Percentiles rank a stretch among this genome's conserved stretches.
These are phyloP conservation scores for Bujurquina vittata DNA, from an alignment of 2,113 vertebrate species.

Conservation along the genomic window DNA sequence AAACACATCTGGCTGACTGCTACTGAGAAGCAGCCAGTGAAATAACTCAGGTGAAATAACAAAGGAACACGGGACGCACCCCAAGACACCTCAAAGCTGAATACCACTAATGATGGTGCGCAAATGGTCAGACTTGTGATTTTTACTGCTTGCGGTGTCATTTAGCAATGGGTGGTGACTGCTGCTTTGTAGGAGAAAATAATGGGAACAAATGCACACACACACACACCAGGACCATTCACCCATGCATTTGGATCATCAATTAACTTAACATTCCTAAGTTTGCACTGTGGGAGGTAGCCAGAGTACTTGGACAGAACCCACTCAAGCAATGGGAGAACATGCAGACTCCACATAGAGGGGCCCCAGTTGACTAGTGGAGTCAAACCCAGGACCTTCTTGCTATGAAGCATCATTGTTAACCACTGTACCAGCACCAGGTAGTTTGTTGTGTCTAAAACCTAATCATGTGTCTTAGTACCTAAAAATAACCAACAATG, in stretches of 20 bases:
- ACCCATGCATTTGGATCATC: not conserved
- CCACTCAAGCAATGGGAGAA: not conserved
- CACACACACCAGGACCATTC: not conserved
- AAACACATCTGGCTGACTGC: conserved; percentile 12
- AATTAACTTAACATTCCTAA: not conserved
- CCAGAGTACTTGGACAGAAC: not conserved
- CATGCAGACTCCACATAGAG: not conserved
- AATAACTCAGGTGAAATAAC: not conserved
- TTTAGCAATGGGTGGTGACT: conserved; percentile 6
- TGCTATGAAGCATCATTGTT: not conserved
- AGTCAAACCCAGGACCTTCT: not conserved
- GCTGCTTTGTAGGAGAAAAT: not conserved
- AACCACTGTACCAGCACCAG: not conserved
- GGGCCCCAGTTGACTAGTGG: not conserved
- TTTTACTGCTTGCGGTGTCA: not conserved
- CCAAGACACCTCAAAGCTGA: not conserved
- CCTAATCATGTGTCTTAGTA: not conserved
- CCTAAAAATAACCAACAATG: not conserved
- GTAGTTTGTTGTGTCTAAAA: not conserved
- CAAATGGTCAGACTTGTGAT: not conserved
- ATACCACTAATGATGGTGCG: not conserved
- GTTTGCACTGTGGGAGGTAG: not conserved
- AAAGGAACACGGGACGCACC: not conserved
- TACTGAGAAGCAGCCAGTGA: not conserved
- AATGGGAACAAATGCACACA: not conserved